Evolutionary conservation across 2,888 invertebrate species (phyloP), one percentile per base, ranked within the genome.

Genomic region (Ennomos erosarius): DNA sequence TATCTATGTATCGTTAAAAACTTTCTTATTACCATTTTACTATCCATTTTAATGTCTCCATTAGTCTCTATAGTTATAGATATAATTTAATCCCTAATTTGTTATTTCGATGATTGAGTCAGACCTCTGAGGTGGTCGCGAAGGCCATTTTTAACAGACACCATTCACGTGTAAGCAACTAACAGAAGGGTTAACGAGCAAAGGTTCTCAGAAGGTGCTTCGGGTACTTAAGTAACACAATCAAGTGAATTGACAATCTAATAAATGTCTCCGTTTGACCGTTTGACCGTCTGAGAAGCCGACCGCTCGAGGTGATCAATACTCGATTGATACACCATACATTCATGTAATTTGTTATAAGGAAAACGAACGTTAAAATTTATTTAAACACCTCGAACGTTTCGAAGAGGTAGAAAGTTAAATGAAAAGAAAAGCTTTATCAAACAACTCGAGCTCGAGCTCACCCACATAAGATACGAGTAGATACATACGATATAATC

Each of bases 211-310:
- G 68, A 71, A 71, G 64, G 62, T 59, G 48, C 46, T 46, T 47
- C n/a, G 43, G 59, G 62, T 62, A 55, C 46, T 51, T 53, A 52
- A 58, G 13, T 42, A 39, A 16, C 48, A 58, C 59, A 63, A 65
- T 63, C 64, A 65, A 59, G 60, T 12, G 58, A 62, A 64, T 60
- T 67, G 66, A 65, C 64, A 65, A 55, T 59, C 57, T 63, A 58
- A 66, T 57, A 62, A 64, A 67, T 65, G 59, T 64, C 59, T 53
- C 39, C 58, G 39, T 59, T 61, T 61, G 62, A 64, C 55, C 62
- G 50, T 58, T 43, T 60, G 63, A 61, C 62, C 59, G 59, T 35
- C 40, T 38, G 50, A 51, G 59, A 43, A 52, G 59, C 44, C 55
- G 54, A 16, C 52, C 49, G 10, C 48, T 49, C 40, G 37, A 50